Conservation (phyloP, 2,113 vertebrate genomes). For the Xyrauchen texanus region DNA sequence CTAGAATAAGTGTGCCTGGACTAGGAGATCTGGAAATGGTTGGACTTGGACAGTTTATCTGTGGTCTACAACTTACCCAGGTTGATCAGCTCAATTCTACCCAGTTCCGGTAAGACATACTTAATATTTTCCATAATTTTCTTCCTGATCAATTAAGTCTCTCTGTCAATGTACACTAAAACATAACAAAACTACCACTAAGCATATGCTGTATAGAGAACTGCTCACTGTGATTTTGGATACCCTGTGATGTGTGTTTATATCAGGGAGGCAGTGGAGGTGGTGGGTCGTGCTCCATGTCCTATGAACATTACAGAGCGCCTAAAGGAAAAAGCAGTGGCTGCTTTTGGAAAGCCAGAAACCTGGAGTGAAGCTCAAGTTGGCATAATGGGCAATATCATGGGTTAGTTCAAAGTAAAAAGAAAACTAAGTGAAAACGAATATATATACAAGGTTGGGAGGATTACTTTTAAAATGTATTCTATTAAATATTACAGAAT, state of each 20-base stretch:
- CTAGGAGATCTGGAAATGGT: slow-evolving; percentile 62
- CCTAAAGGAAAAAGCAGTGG: slow-evolving; percentile 60
- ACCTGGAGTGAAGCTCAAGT: slow-evolving; percentile 64
- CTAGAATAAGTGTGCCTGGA: slow-evolving; percentile 41
- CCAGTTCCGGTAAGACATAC: slow-evolving; percentile 64
- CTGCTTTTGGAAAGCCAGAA: slow-evolving; percentile 55
- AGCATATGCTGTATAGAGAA: neutral
- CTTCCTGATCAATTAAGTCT: neutral
- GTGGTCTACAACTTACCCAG: slow-evolving; percentile 64
- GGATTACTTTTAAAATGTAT: no score
- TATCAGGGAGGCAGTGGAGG: slow-evolving; percentile 66
- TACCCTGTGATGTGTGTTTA: slow-evolving; percentile 1
- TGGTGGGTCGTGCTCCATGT: slow-evolving; percentile 57
- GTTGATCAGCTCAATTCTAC: slow-evolving; percentile 53
- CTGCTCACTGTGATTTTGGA: no score
- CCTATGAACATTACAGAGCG: slow-evolving; percentile 15
- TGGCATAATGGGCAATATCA: slow-evolving; percentile 61
- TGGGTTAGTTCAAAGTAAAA: slow-evolving; percentile 57
- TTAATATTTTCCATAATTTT: neutral
- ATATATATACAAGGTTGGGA: no score
- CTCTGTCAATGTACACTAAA: neutral
- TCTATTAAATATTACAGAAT: no score
- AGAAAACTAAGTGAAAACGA: no score
- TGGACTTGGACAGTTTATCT: slow-evolving; percentile 66
- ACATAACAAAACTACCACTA: neutral